Evolutionary conservation across 2,797 vertebrate genomes (phyloP), one percentile per base, ranked within the genome.

Genomic region (Xenopus petersii): DNA sequence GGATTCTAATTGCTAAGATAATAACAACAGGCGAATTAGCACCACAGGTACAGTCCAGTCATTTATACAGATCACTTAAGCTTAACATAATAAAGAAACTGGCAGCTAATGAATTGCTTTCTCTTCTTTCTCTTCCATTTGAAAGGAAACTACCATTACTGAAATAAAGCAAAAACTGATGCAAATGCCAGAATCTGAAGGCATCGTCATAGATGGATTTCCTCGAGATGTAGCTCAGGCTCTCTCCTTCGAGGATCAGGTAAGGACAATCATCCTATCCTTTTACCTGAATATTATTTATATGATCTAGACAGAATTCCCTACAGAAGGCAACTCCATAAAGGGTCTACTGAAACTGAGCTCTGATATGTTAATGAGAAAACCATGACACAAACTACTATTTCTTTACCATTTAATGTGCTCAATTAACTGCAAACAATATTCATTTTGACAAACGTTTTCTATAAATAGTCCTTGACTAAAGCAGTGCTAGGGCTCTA

Each of bases 151-250:
- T 9, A 99, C 98, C 46, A 99, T 99, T 83, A 98, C 97, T 5
- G 98, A 99, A 86, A 98, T 99, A 87, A 99, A 99, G 85, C 98
- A 99, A 87, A 96, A 93, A 84, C 88, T 99, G 79, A 98, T 99
- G 98, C 97, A 99, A 85, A 95, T 96, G 77, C 96, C 96, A 1
- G 96, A 99, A 7, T 96, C 95, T 58, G 94, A 87, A 2, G 98
- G 98, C 0, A 93, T 99, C 75, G 94, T 99, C 81, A 99, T 99
- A 30, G 98, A 99, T 0, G 98, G 98, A 64, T 99, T 99, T 84
- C 98, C 97, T 42, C 92, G 98, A 69, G 97, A 99, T 10, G 94
- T 99, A 9, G 96, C 95, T 46, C 98, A 99, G 86, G 97, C 96
- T 0, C 85, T 99, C 70, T 98, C 96, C 78, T 99, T 99, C 84